Percentiles rank a stretch among this genome's conserved stretches.
These are phyloP conservation scores for Orgyia antiqua DNA, from an alignment of 2,888 invertebrate genomes.

Conservation along the genomic window DNA sequence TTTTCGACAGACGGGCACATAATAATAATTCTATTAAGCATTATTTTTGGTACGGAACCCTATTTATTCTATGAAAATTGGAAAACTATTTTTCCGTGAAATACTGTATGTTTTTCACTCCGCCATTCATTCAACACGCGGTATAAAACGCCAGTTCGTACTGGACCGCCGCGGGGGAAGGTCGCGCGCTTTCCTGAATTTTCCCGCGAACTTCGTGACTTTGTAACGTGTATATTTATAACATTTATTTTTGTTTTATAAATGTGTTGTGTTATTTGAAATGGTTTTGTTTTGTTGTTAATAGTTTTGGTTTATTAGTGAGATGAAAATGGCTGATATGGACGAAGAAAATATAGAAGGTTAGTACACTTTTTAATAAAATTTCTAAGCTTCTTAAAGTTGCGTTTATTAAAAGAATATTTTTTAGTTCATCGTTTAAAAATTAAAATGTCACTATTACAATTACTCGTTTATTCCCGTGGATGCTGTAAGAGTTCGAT, in stretches of 20 bases:
- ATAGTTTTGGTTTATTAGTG: conserved; percentile 29
- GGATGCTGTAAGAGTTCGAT: no score
- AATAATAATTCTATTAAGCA: no score
- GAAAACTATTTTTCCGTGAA: conserved; percentile 25
- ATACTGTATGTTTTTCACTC: conserved; percentile 17
- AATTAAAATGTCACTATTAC: no score
- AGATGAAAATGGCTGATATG: conserved; percentile 39
- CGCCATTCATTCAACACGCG: conserved; percentile 23
- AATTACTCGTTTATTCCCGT: no score
- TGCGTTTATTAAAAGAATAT: no score
- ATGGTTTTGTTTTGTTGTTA: conserved; percentile 27
- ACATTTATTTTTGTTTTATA: conserved; percentile 14
- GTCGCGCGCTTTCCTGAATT: conserved; percentile 29
- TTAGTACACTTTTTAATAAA: no score
- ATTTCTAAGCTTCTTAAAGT: no score
- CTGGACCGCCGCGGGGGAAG: conserved; percentile 21
- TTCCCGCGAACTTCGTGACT: conserved; percentile 29
- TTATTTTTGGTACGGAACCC: no score
- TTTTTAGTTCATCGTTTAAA: no score
- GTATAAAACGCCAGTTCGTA: conserved; percentile 28
- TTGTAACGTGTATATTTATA: conserved; percentile 16
- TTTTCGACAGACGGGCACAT: no score
- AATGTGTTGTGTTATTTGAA: conserved; percentile 23
- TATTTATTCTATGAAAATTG: no score
- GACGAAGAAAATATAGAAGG: conserved; percentile 58